A percentile compares a stretch with the other conserved stretches of the same genome.
These are phyloP conservation scores for Petrosia ficiformis DNA, from an alignment of 37 sponge, comb jelly and placozoan species.

Conservation along the genomic window DNA sequence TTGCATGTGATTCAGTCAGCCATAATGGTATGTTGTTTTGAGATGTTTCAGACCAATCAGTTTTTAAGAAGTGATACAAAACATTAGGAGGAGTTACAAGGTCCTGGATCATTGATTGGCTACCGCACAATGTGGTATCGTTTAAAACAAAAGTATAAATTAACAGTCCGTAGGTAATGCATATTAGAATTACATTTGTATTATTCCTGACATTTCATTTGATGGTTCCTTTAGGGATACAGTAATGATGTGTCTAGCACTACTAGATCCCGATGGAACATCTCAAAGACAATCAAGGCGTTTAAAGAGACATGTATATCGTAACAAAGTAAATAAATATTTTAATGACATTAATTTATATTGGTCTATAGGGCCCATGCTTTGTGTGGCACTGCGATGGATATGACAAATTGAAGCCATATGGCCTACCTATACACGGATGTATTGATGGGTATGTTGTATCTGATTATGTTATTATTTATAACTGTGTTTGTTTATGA, in stretches of 20 bases:
- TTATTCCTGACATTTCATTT: too few species aligned
- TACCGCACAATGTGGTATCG: slow-evolving; percentile 10
- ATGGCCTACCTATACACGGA: slow-evolving; percentile 33
- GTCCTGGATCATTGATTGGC: slow-evolving; percentile 11
- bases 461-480: neutral
- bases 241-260: neutral
- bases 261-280: slow-evolving; percentile 25
- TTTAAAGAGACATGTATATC: slow-evolving; percentile 10
- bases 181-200: neutral
- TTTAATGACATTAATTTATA: neutral
- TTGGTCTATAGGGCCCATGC: slow-evolving; percentile 21
- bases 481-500: neutral
- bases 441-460: slow-evolving; percentile 55
- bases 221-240: too few species aligned
- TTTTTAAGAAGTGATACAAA: too few species aligned
- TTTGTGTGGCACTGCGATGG: slow-evolving; percentile 46
- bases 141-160: slow-evolving; percentile 1
- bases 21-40: too few species aligned
- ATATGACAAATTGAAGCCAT: slow-evolving; percentile 42
- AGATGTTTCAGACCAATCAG: too few species aligned
- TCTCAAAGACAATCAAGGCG: neutral
- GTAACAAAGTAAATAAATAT: neutral
- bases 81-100: slow-evolving; percentile 8
- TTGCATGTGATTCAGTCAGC: neutral
- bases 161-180: slow-evolving; percentile 6